Evolutionary conservation across 2,797 vertebrate genomes (phyloP).

Genomic region (Schizothorax lantsangensis): DNA sequence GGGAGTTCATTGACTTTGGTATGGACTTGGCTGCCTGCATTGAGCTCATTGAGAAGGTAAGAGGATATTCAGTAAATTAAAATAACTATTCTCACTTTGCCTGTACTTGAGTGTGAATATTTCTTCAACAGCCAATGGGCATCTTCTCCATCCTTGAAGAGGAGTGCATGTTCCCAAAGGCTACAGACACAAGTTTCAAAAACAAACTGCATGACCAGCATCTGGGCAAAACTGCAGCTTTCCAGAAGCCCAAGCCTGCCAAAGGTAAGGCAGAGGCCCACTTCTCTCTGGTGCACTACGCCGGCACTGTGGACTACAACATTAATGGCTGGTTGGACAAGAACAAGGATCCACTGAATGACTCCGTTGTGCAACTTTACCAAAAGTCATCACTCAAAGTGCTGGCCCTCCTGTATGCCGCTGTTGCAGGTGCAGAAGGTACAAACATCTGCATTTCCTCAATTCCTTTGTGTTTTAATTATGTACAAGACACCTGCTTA

Average conservation of each 20-base stretch:
- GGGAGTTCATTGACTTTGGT: constrained; percentile 72
- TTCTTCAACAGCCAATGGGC: constrained; percentile 71
- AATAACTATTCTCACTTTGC: background rate
- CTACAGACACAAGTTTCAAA: constrained; percentile 76
- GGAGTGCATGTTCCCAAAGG: constrained; percentile 81
- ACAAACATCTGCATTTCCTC: background rate
- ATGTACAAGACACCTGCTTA: background rate
- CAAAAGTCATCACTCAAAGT: too few species aligned
- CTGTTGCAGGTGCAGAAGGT: constrained; percentile 77
- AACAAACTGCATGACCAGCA: constrained; percentile 90
- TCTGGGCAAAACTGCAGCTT: constrained; percentile 82
- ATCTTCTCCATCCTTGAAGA: constrained; percentile 88
- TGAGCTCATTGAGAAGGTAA: constrained; percentile 66
- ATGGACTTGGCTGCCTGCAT: constrained; percentile 67
- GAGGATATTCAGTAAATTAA: constrained; percentile 53
- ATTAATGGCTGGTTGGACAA: too few species aligned
- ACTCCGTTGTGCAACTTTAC: too few species aligned
- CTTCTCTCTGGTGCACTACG: constrained; percentile 84
- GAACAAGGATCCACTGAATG: too few species aligned
- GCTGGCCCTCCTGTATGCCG: too few species aligned
- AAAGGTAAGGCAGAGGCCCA: constrained; percentile 87
- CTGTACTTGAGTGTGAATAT: background rate
- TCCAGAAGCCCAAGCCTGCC: constrained; percentile 82
- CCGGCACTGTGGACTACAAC: too few species aligned
- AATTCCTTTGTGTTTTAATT: background rate